Evolutionary conservation across 2,113 vertebrate genomes (phyloP), one percentile per base, ranked within the genome.

Genomic region (Recurvirostra avosetta): DNA sequence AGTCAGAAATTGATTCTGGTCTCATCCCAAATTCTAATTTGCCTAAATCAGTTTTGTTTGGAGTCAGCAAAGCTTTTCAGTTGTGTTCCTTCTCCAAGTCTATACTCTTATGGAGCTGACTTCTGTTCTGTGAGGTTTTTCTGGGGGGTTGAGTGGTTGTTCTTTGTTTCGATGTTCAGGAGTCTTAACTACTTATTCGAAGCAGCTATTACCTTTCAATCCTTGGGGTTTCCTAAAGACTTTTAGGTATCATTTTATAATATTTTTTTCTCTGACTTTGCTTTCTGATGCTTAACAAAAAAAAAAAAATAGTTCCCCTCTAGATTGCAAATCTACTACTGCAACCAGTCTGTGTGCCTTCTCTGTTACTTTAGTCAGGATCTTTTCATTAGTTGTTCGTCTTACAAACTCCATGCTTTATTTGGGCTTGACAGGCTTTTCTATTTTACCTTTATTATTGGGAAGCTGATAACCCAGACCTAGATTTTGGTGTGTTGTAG

Each of bases 131-230:
- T 61, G 19, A 45, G 12, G 3, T 16, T 56, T 70, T 70, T 52
- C 5, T 4, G 2, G 1, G 3, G 1, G 9, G 6, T 21, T 55
- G 27, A 68, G 8, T 34, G 23, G 16, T 20, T 65, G 16, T 23
- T n/a, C 45, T 55, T 88, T 47, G 13, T 59, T 80, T 53, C 21
- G 15, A 0, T 13, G 4, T n/a, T 88, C 50, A 58, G 29, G 8
- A 49, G 62, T 50, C 29, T 65, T 50, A 63, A 4, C 56, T 74
- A 15, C 23, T 70, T 74, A 29, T 55, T 92, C 0, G 1, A 77
- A 74, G 26, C 8, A 61, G 30, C 9, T n/a, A 5, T 56, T 56
- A 22, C 3, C 4, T 90, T 86, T 66, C 41, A 67, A 67, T 19
- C 9, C 23, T 53, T 17, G 4, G 5, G 53, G 25, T 47, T 77